phyloP scores from a whole-genome alignment of 2,888 invertebrate species.

The Helleia helle region DNA sequence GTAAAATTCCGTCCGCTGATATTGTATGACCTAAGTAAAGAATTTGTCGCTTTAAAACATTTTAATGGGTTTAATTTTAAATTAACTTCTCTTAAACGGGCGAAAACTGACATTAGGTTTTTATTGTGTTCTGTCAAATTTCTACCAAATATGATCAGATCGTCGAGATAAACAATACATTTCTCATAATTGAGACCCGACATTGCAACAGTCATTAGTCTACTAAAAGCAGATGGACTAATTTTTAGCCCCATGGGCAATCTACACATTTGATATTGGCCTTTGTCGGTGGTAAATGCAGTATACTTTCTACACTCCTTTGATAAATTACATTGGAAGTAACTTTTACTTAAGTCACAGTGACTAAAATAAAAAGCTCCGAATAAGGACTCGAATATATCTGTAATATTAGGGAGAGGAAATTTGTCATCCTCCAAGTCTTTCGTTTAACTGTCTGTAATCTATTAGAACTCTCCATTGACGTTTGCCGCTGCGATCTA shows the following conservation, averaged over 20 bases:
- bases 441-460: constrained; percentile 1
- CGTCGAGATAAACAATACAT: no score
- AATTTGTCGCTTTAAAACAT: no score
- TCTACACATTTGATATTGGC: constrained; percentile 12
- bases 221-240: constrained; percentile 12
- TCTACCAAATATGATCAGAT: no score
- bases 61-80: no score
- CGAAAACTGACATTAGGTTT: no score
- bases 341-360: constrained; percentile 4
- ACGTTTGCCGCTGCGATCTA: background rate
- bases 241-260: constrained; percentile 13
- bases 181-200: no score
- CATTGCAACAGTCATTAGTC: constrained; percentile 13
- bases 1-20: no score
- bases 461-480: constrained; percentile 1
- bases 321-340: constrained; percentile 6
- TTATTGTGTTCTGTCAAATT: no score
- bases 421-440: constrained; percentile 7
- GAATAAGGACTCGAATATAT: constrained; percentile 10
- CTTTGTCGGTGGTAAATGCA: constrained; percentile 12
- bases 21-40: no score
- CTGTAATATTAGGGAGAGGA: constrained; percentile 11
- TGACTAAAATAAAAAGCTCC: constrained; percentile 8
- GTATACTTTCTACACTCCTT: constrained; percentile 10
- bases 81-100: no score